These are phyloP conservation scores for Prionchulus punctatus DNA, from an alignment of 2,888 invertebrate species.

Conservation along the genomic window DNA sequence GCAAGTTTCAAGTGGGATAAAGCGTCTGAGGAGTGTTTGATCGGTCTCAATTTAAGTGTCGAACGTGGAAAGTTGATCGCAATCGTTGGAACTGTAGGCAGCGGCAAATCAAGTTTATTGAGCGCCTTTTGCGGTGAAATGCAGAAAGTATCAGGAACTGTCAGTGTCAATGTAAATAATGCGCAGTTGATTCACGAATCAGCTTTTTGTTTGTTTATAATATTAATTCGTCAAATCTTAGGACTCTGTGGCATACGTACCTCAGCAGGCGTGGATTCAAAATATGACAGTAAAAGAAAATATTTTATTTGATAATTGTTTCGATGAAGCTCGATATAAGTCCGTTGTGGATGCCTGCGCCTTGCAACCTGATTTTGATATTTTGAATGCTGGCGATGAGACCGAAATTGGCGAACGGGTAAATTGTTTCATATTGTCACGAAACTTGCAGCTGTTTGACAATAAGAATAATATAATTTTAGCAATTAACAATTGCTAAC, in stretches of 20 bases:
- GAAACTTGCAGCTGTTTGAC: not conserved
- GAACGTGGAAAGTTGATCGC: slow-evolving; percentile 31
- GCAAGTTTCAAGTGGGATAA: not conserved
- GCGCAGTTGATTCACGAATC: no score
- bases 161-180: slow-evolving; percentile 4
- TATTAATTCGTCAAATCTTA: no score
- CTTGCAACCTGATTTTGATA: slow-evolving; percentile 31
- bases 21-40: not conserved
- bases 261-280: not conserved
- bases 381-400: slow-evolving; percentile 17
- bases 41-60: slow-evolving; percentile 4
- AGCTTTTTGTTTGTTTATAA: not conserved
- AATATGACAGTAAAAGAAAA: not conserved
- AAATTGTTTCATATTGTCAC: not conserved
- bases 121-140: slow-evolving; percentile 75
- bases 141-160: slow-evolving; percentile 39
- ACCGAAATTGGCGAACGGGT: slow-evolving; percentile 15
- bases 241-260: not conserved
- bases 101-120: slow-evolving; percentile 51
- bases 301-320: not conserved
- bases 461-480: no score
- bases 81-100: slow-evolving; percentile 38
- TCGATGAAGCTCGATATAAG: not conserved
- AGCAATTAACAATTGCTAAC: not conserved
- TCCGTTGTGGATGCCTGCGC: slow-evolving; percentile 33